Evolutionary conservation across 2,888 invertebrate species (phyloP).

Genomic region (Aphodius sticticus): DNA sequence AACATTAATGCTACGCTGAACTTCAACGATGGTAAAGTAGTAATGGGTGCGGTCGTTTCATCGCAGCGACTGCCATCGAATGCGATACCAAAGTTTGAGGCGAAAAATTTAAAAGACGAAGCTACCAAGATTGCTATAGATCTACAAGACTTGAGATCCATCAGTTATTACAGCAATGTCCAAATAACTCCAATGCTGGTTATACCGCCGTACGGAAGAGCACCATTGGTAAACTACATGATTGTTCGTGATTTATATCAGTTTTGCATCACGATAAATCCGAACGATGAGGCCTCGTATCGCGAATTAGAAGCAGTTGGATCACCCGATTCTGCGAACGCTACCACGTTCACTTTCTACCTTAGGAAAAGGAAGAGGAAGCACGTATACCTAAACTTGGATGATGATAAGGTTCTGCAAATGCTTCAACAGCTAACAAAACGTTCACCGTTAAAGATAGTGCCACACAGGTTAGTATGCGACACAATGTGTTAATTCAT

Average conservation of each 20-base stretch:
- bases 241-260: not conserved
- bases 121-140: not conserved
- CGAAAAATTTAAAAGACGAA: not conserved
- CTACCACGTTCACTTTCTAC: not conserved
- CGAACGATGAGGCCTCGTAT: not conserved
- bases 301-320: conserved; percentile 8
- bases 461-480: not conserved
- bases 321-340: not conserved
- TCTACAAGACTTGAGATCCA: not conserved
- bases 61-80: not conserved
- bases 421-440: not conserved
- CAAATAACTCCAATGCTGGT: not conserved
- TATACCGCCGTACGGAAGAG: conserved; percentile 8
- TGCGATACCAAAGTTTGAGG: not conserved
- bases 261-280: conserved; percentile 5
- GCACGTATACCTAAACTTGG: not conserved
- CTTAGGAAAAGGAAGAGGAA: not conserved
- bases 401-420: not conserved
- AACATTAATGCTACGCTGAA: conserved; percentile 10
- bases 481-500: not conserved
- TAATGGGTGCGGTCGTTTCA: not conserved
- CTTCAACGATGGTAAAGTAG: conserved; percentile 8
- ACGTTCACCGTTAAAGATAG: not conserved
- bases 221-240: not conserved
- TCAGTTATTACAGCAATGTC: not conserved